Evolutionary conservation across 2,797 vertebrate species (phyloP), one percentile per base, ranked within the genome.

Genomic region (Sebastes baramenuke): DNA sequence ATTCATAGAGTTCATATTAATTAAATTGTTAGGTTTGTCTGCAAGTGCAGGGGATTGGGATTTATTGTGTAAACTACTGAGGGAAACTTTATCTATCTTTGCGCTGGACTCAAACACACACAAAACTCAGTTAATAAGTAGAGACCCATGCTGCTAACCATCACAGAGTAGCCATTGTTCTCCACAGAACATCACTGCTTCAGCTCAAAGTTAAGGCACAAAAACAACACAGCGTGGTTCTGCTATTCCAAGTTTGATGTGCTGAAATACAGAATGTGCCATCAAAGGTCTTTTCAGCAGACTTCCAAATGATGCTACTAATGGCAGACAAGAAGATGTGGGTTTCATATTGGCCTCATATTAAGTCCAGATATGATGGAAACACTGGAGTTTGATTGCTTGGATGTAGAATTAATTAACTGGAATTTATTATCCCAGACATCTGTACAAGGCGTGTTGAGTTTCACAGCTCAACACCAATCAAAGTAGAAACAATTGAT

Each of bases 161-260:
- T 42, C 14, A 92, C 88, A 92, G 73, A 88, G 82, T 65, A 25
- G 67, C 72, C 58, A 83, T 89, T 89, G 88, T 90, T 85, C 67
- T 46, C 25, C 32, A 36, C 5, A n/a, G 75, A 79, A 65, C 64
- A 83, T 78, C 72, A 66, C 34, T 60, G 36, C 6, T 74, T 80
- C 68, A 24, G 32, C 59, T 67, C 30, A 58, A 59, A 85, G 72
- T 78, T 64, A 80, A 82, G 18, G 61, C 42, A 66, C 24, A 79
- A 32, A 71, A 65, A 77, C 22, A 79, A 62, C 55, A 42, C 7
- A 4, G 60, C 3, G 9, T 38, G 29, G 22, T 14, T 72, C 42
- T 55, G 80, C 32, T 64, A 16, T 55, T 80, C 14, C 11, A 29
- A 55, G 38, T n/a, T 30, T 30, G 52, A 42, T 27, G 46, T 54